Base-by-base conservation (phyloP, 2,888 invertebrate species). In the Cloeon dipterum region DNA sequence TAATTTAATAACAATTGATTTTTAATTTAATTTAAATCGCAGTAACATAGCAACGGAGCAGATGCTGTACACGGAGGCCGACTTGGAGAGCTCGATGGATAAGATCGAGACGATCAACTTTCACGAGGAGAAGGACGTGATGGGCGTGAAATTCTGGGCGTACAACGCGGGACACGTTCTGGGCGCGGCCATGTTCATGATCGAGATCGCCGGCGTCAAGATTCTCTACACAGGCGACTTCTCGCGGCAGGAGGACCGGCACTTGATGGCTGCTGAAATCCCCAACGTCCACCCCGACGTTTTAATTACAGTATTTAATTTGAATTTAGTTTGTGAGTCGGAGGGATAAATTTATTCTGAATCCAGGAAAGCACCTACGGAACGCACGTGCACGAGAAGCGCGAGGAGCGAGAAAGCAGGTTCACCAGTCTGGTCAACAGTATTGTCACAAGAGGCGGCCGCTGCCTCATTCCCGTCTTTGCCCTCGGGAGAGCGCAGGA, bases 131-230 rank as follows among this genome's bases (percentile, higher is more conserved):
- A 89, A 89, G 48, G 96, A 96, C 50, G 83, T 98, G 1, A 76
- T 86, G 49, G 98, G 94, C 0, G 75, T 98, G 0, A 74, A 86
- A 49, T 98, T 99, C 61, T 96, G 96, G 85, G 93, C 94, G 0
- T 99, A 98, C 57, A 89, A 91, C 54, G 98, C 98, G 0, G 98
- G 98, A 0, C 98, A 98, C 57, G 98, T 98, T 3, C 63, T 99
- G 0, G 98, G 98, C 0, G 98, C 98, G 0, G 96, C 96, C 38
- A 99, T 99, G 96, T 99, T 99, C 55, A 94, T 98, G 93, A 86
- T 99, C 40, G 96, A 98, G 65, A 98, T 99, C 35, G 98, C 96
- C 20, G 98, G 96, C 11, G 93, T 96, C 2, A 91, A 88, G 68
- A 67, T 89, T 42, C 59, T 96, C 11, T 96, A 96, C 53, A 98